Base-by-base conservation (phyloP, 2,888 invertebrate species). In the Achlya flavicornis region DNA sequence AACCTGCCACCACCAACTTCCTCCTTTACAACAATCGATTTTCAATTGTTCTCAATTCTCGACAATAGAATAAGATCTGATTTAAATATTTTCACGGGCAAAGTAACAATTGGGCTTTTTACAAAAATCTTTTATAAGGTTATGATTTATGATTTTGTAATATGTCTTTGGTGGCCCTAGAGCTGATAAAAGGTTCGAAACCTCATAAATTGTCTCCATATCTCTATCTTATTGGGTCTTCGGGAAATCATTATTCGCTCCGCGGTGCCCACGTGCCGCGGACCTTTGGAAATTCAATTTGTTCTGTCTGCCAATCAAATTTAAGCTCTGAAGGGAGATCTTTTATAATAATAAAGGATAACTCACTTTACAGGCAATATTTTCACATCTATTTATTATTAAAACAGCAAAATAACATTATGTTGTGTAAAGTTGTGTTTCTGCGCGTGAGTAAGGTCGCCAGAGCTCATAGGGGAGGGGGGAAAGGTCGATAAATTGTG, bases 301-400 rank as follows among this genome's bases (percentile, higher is more conserved):
- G 26, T 57, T 32, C 33, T 57, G 33, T 57, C 43, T 58, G 58
- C 62, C 62, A 62, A 62, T 62, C 58, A 62, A 62, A 62, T 62
- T 46, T 58, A 32, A 58, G 62, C 62, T 61, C 61, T 46, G 14
- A 48, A 48, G 32, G 61, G 11, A 60, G 19, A 41, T 60, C 43
- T 60, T 60, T 60, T 60, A 41, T 41, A 60, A 60, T 60, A 60
- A 60, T 60, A 60, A 60, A 60, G 43, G 43, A 60, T 59, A 59
- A 59, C 26, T 60, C 60, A 26, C n/a, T 60, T 60, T 35, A 11
- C 11, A 19, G 12, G 60, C 26, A 60, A 60, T 43, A 19, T 19
- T 14, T 26, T 60, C 41, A 41, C 60, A 14, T 41, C 6, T 12
- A 19, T 53, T 53, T 53, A n/a, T 14, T 43, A n/a, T n/a, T n/a